phyloP scores from a whole-genome alignment of 2,113 vertebrate species.

The Crotophaga sulcirostris region DNA sequence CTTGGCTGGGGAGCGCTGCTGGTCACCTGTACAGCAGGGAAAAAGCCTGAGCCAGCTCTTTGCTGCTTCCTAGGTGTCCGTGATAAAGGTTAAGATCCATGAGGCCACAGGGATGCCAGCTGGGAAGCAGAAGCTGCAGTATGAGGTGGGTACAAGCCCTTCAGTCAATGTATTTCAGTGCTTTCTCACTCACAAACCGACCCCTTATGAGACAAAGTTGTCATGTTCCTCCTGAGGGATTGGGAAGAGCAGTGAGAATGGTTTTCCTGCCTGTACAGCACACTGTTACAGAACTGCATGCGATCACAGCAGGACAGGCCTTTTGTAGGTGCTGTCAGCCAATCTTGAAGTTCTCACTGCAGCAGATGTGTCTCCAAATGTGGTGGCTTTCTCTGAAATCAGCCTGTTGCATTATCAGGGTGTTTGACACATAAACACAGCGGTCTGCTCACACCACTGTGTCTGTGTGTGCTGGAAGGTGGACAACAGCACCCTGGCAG shows the following conservation, averaged over 20 bases:
- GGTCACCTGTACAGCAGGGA: not conserved
- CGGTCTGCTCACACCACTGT: not conserved
- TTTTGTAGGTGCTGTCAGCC: not conserved
- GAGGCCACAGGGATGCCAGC: constrained; percentile 98
- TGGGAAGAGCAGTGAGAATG: not conserved
- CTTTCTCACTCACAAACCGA: not conserved
- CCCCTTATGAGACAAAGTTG: not conserved
- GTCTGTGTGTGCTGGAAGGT: not conserved
- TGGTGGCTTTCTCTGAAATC: not conserved
- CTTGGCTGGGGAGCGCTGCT: not conserved
- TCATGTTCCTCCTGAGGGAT: fast-evolving
- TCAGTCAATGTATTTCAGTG: not conserved
- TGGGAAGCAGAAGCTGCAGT: constrained; percentile 98
- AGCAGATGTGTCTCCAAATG: not conserved
- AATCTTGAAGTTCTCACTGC: not conserved
- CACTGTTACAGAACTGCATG: not conserved
- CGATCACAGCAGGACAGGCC: not conserved
- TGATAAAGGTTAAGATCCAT: constrained; percentile 99
- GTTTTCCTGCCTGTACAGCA: not conserved
- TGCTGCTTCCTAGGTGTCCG: constrained; percentile 85
- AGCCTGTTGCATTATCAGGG: not conserved
- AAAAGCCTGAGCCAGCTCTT: not conserved
- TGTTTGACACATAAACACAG: not conserved
- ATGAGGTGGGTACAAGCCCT: constrained; percentile 81
- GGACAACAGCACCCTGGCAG: not conserved